Evolutionary conservation across 2,797 vertebrate species (phyloP).

Genomic region (Acipenser transmontanus): DNA sequence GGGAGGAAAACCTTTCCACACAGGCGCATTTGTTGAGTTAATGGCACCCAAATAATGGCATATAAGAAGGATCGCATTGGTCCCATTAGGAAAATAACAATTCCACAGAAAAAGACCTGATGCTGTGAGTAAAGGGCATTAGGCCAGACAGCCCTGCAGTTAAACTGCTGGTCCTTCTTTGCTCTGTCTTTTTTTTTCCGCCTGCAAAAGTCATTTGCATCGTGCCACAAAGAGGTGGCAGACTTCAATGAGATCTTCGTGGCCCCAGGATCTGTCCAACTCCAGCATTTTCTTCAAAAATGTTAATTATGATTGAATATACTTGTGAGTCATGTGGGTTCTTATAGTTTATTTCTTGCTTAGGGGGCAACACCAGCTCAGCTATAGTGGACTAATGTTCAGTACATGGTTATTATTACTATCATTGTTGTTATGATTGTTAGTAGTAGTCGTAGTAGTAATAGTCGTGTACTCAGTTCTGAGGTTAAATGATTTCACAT

Average conservation of each 20-base stretch:
- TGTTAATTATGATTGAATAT: background rate
- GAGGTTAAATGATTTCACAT: too few species aligned
- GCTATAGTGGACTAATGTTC: too few species aligned
- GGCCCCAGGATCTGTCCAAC: background rate
- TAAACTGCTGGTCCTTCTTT: background rate
- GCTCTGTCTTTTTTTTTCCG: background rate
- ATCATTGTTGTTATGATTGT: too few species aligned
- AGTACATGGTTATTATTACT: too few species aligned
- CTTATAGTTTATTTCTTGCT: background rate
- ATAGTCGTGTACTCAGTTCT: too few species aligned
- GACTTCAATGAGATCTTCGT: background rate
- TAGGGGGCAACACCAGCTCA: background rate
- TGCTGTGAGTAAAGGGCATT: background rate
- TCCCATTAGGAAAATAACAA: constrained; percentile 3
- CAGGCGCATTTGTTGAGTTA: constrained; percentile 5
- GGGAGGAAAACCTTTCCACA: constrained; percentile 9
- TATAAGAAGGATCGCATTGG: background rate
- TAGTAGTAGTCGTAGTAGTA: too few species aligned
- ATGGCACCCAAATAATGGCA: constrained; percentile 13
- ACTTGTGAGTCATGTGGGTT: background rate
- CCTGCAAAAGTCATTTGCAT: background rate
- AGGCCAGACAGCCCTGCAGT: background rate
- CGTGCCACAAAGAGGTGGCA: background rate
- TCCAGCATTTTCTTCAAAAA: background rate
- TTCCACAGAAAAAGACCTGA: too few species aligned